phyloP scores from a whole-genome alignment of 1,140 invertebrate genomes.

The Drosophila ambigua region DNA sequence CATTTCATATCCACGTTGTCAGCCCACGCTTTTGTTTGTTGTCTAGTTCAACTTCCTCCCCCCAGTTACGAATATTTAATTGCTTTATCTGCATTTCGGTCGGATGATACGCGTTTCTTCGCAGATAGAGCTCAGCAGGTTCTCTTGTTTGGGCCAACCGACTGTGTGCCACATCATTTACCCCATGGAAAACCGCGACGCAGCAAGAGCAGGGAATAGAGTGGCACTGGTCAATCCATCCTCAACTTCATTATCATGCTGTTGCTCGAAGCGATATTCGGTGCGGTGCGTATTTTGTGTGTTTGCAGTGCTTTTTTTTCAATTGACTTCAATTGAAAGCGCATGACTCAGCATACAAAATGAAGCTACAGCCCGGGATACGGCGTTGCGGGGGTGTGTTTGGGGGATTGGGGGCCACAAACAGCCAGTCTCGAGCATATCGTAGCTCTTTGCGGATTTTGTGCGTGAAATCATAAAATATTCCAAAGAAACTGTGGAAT shows the following conservation, averaged over 20 bases:
- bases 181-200: constrained; percentile 11
- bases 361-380: constrained; percentile 10
- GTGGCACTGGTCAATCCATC: not conserved
- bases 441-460: constrained; percentile 40
- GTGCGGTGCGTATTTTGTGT: constrained; percentile 5
- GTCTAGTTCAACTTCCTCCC: constrained; percentile 16
- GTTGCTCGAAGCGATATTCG: not conserved
- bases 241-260: constrained; percentile 43
- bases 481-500: constrained; percentile 19
- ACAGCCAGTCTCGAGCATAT: constrained; percentile 14
- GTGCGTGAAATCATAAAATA: constrained; percentile 58
- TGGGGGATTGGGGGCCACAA: constrained; percentile 9
- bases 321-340: constrained; percentile 79
- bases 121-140: constrained; percentile 18
- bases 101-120: constrained; percentile 28
- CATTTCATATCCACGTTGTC: constrained; percentile 9
- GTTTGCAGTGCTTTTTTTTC: constrained; percentile 54
- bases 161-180: constrained; percentile 28
- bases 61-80: constrained; percentile 19
- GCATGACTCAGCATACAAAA: constrained; percentile 73
- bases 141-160: constrained; percentile 24
- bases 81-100: constrained; percentile 40
- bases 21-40: constrained; percentile 4
- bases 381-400: not conserved
- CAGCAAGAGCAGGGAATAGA: constrained; percentile 25